Evolutionary conservation across 2,113 vertebrate species (phyloP).

Genomic region (human): DNA sequence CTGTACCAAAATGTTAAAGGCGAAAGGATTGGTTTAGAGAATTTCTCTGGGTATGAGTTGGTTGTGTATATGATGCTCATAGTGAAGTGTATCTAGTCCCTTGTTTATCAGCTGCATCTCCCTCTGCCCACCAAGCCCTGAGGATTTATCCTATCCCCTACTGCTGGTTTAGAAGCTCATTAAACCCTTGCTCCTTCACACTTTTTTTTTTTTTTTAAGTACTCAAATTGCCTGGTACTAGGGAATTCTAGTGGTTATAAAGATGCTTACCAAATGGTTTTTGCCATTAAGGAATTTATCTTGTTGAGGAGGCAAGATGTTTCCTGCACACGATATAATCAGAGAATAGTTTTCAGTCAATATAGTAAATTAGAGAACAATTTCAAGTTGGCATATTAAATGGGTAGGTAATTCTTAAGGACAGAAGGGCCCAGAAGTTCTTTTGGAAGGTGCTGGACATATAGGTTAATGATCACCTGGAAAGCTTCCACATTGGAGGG

Average conservation of each 20-base stretch:
- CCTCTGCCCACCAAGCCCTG: neutral
- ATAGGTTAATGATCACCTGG: neutral
- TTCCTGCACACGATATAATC: neutral
- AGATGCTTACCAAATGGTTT: constrained; percentile 19
- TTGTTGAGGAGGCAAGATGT: neutral
- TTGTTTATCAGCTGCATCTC: neutral
- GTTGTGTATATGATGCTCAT: neutral
- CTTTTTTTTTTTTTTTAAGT: neutral
- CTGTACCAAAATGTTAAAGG: neutral
- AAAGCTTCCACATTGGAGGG: neutral
- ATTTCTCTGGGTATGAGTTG: neutral
- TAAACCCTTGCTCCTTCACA: neutral
- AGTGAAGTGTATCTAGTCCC: neutral
- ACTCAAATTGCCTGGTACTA: neutral
- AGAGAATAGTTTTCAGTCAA: neutral
- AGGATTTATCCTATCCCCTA: neutral
- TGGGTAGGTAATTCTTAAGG: neutral
- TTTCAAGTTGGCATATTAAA: constrained; percentile 13
- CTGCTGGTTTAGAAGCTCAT: neutral
- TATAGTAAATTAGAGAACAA: neutral
- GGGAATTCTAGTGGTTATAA: neutral
- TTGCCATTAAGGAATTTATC: neutral
- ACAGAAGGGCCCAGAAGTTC: neutral
- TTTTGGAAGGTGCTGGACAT: neutral
- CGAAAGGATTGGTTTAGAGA: neutral